Conservation (phyloP, 2,113 vertebrate genomes). For the Archocentrus centrarchus region DNA sequence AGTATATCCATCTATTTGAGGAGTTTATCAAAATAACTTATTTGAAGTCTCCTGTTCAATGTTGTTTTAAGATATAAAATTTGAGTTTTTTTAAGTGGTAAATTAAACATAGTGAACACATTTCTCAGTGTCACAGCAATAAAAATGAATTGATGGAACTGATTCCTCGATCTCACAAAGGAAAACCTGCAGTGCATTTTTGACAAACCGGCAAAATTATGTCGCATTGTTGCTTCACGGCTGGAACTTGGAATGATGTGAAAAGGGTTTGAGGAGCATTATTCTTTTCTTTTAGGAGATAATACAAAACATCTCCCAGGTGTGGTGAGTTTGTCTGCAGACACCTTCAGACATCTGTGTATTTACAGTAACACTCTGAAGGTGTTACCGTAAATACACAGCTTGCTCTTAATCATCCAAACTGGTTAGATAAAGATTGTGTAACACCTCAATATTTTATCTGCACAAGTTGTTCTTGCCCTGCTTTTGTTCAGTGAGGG, state of each 20-base stretch:
- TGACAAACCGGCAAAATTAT: neutral
- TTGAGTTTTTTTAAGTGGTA: neutral
- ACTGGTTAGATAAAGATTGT: conserved; percentile 24
- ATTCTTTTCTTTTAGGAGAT: neutral
- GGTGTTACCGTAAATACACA: neutral
- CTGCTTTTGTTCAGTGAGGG: neutral
- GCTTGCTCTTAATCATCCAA: conserved; percentile 13
- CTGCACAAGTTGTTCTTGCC: neutral
- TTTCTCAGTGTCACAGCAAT: no score
- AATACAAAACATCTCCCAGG: neutral
- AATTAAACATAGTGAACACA: neutral
- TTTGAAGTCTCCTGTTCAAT: neutral
- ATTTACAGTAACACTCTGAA: conserved; percentile 1
- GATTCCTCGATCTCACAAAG: neutral
- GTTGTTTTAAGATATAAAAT: neutral
- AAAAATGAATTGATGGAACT: neutral
- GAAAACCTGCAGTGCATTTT: neutral
- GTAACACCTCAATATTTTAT: conserved; percentile 6
- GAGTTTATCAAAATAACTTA: no score
- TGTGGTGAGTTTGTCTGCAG: neutral
- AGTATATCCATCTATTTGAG: no score
- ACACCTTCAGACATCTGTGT: neutral
- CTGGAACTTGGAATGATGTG: neutral
- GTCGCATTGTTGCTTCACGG: neutral
- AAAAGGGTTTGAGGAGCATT: neutral